Percentiles rank a stretch among this genome's conserved stretches.
phyloP scores from a whole-genome alignment of 2,888 invertebrate species.

The Hydriomena furcata region DNA sequence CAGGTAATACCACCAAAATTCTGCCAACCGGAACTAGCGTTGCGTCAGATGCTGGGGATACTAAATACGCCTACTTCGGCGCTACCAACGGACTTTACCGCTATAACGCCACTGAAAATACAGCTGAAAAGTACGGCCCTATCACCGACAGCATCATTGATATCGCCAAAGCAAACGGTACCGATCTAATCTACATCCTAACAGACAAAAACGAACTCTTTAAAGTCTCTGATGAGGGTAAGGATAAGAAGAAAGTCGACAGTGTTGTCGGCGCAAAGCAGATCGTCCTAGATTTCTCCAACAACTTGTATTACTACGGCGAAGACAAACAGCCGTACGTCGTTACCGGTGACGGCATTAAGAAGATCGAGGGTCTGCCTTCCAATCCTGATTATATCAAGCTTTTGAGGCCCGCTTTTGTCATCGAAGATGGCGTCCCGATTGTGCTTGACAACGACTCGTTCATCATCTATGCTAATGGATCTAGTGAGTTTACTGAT shows the following conservation, averaged over 20 bases:
- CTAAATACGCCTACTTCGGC: slow-evolving; percentile 41
- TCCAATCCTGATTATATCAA: slow-evolving; percentile 39
- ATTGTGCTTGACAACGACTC: slow-evolving; percentile 47
- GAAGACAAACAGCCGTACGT: slow-evolving; percentile 52
- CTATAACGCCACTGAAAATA: slow-evolving; percentile 41
- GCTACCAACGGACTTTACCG: slow-evolving; percentile 49
- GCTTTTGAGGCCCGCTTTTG: slow-evolving; percentile 54
- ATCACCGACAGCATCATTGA: slow-evolving; percentile 52
- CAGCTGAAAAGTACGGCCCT: slow-evolving; percentile 52
- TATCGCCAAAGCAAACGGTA: slow-evolving; percentile 51
- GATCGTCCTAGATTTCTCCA: slow-evolving; percentile 55
- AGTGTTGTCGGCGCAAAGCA: slow-evolving; percentile 52
- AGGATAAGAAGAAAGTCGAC: slow-evolving; percentile 50
- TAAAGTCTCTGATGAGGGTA: slow-evolving; percentile 60
- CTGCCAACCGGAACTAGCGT: slow-evolving; percentile 51
- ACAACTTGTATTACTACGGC: slow-evolving; percentile 59
- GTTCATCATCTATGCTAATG: slow-evolving; percentile 52
- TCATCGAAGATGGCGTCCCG: slow-evolving; percentile 48
- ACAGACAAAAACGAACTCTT: slow-evolving; percentile 55
- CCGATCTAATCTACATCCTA: slow-evolving; percentile 55
- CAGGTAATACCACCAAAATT: slow-evolving; percentile 42
- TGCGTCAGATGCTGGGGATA: slow-evolving; percentile 41
- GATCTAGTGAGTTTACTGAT: slow-evolving; percentile 41
- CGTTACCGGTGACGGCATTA: slow-evolving; percentile 42
- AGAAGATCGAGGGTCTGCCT: slow-evolving; percentile 56